Base-by-base conservation (phyloP, 2,797 vertebrate genomes). In the Clamator glandarius region DNA sequence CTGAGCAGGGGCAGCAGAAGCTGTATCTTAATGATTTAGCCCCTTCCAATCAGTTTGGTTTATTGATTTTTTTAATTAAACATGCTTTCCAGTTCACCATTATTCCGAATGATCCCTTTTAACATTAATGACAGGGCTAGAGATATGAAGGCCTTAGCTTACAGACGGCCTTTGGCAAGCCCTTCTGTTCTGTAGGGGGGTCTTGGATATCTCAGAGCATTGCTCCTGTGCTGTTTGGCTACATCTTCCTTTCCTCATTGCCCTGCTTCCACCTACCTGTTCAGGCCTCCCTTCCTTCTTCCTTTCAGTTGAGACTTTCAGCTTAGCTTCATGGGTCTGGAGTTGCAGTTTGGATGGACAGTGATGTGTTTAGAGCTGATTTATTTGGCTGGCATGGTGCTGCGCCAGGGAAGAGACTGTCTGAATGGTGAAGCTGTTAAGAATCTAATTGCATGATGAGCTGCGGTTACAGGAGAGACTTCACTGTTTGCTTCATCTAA, bases 61-160 rank as follows among this genome's bases (percentile, higher is more conserved):
- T 66, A 87, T 84, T 93, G 90, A 93, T 93, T 93, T 95, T 61
- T 74, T 79, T 93, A 94, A 92, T 92, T 85, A 95, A 93, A 85
- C 83, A 94, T 82, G 74, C 85, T 82, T 90, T 91, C 76, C 33
- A 18, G 36, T 90, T 72, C 66, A 78, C 84, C 61, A 55, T 94
- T 95, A 92, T 85, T 92, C 90, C 80, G 59, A 94, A 41, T 67
- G 54, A 89, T 83, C 8, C 8, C 75, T 63, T 89, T 95, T 92
- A 64, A 72, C 87, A 66, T 82, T 59, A 42, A 26, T 0, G 5
- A 51, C 54, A 67, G 52, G 78, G 26, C 57, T 70, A 64, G 79
- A 84, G 68, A 29, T 12, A 46, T 0, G 8, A 76, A 52, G 17
- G 24, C 19, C 79, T 87, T 88, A n/a, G n/a, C n/a, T n/a, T n/a